Evolutionary conservation across 2,797 vertebrate species (phyloP).

Genomic region (Pogonophryne albipinna): DNA sequence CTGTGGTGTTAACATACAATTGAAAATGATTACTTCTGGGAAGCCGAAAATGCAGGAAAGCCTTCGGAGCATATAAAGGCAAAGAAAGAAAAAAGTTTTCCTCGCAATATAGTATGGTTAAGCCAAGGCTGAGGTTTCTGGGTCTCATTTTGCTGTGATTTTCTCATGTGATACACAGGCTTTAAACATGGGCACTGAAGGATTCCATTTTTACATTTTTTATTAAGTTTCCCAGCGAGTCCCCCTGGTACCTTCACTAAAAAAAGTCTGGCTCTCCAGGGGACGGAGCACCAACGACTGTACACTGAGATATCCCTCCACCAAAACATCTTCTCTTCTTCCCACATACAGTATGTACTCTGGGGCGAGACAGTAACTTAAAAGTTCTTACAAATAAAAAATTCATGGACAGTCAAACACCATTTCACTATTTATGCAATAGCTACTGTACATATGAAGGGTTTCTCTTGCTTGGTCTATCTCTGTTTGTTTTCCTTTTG

Average conservation of each 20-base stretch:
- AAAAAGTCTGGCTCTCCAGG: slow-evolving; percentile 70
- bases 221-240: slow-evolving; percentile 72
- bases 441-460: no score
- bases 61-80: slow-evolving; percentile 41
- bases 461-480: no score
- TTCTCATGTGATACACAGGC: slow-evolving; percentile 61
- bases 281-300: slow-evolving; percentile 48
- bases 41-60: slow-evolving; percentile 56
- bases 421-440: no score
- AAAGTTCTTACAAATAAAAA: no score
- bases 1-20: slow-evolving; percentile 65
- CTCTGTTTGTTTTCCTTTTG: no score
- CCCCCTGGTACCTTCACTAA: slow-evolving; percentile 71
- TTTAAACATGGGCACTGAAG: slow-evolving; percentile 55
- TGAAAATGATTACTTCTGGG: slow-evolving; percentile 61
- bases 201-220: slow-evolving; percentile 62
- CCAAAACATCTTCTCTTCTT: slow-evolving; percentile 7
- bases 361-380: no score
- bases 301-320: slow-evolving; percentile 26
- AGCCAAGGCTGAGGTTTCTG: slow-evolving; percentile 42
- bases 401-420: no score
- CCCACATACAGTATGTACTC: slow-evolving; percentile 3
- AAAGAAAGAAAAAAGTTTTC: slow-evolving; percentile 28
- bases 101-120: slow-evolving; percentile 39
- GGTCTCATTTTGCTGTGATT: slow-evolving; percentile 49